Evolutionary conservation across 2,113 vertebrate genomes (phyloP).

Genomic region (Melanocharis versteri): DNA sequence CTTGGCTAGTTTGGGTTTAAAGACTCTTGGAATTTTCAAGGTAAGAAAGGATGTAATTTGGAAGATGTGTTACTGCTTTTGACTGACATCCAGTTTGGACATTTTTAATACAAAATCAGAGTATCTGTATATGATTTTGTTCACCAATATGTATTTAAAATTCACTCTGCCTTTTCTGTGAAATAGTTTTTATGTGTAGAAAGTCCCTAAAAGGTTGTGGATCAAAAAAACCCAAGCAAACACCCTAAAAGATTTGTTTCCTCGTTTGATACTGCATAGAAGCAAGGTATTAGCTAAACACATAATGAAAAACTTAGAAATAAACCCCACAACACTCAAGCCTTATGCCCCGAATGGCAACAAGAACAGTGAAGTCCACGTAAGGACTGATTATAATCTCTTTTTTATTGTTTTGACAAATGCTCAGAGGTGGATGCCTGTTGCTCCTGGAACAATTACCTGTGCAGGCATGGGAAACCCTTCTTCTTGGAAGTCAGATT

Average conservation of each 20-base stretch:
- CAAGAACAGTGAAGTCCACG: neutral
- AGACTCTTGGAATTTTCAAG: neutral
- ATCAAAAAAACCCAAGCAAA: neutral
- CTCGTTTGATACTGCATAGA: neutral
- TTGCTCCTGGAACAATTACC: neutral
- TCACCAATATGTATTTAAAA: neutral
- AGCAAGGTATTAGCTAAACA: neutral
- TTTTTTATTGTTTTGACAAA: neutral
- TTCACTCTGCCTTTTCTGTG: neutral
- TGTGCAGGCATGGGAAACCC: neutral
- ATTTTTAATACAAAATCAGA: neutral
- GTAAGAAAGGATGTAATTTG: neutral
- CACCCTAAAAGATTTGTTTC: neutral
- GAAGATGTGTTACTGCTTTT: neutral
- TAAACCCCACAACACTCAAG: neutral
- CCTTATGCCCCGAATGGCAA: neutral
- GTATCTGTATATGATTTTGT: neutral
- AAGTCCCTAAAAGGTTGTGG: neutral
- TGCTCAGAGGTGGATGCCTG: neutral
- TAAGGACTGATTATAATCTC: neutral
- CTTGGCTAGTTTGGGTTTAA: neutral
- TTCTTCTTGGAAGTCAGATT: neutral
- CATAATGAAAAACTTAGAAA: neutral
- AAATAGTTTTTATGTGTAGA: neutral
- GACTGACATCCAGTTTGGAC: neutral